Conservation (phyloP, 2,888 invertebrate species). For the Andrena minutula region DNA sequence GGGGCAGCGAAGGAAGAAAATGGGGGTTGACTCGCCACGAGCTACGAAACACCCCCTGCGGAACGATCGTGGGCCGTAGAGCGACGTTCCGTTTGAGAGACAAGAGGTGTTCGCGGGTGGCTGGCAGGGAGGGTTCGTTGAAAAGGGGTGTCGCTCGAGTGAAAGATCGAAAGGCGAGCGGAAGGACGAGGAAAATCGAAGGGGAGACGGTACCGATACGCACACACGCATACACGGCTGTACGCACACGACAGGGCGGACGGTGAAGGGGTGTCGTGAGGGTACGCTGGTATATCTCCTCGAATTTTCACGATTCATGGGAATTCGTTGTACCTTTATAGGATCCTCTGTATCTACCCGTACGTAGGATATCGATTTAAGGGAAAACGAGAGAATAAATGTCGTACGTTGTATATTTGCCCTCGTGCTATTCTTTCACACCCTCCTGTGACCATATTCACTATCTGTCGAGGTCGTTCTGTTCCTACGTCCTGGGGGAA, state of each 20-base stretch:
- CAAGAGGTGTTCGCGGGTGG: neutral
- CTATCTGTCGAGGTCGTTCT: neutral
- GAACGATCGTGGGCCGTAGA: neutral
- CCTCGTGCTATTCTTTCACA: neutral
- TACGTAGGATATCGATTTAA: conserved; percentile 59
- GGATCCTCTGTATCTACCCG: conserved; percentile 59
- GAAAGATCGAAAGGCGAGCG: conserved; percentile 18
- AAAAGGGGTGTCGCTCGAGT: conserved; percentile 14
- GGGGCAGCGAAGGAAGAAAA: neutral
- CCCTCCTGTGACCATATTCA: neutral
- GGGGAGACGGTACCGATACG: conserved; percentile 38
- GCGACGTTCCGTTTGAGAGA: neutral
- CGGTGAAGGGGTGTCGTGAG: conserved; percentile 43
- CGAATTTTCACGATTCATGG: conserved; percentile 53
- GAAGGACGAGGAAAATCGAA: neutral
- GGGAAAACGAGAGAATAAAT: conserved; percentile 62
- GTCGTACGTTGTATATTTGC: conserved; percentile 64
- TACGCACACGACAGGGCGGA: conserved; percentile 48
- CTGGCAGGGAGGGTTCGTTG: too few species aligned
- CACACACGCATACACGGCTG: conserved; percentile 50
- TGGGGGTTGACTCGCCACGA: neutral
- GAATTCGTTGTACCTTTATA: conserved; percentile 61
- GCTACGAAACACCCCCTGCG: neutral
- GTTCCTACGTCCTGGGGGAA: neutral
- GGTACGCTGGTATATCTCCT: conserved; percentile 57